Evolutionary conservation across 2,113 vertebrate genomes (phyloP).

Genomic region (Nyctibius bracteatus): DNA sequence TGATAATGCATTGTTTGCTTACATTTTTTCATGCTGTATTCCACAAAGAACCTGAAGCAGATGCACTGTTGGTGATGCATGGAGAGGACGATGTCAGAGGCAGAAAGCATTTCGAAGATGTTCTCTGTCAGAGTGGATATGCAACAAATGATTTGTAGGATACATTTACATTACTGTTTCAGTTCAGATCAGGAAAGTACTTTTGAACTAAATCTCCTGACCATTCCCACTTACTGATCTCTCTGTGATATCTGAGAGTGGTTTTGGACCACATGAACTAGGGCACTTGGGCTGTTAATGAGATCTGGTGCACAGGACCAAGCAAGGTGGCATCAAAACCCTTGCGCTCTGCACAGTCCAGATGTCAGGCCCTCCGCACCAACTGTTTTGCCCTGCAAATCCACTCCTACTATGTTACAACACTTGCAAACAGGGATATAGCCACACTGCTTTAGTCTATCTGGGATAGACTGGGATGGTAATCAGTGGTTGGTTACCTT

Average conservation of each 20-base stretch:
- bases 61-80: neutral
- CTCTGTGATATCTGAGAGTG: neutral
- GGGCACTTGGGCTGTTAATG: neutral
- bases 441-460: neutral
- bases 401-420: neutral
- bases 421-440: neutral
- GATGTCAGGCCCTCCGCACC: neutral
- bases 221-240: neutral
- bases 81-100: neutral
- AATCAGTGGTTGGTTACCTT: neutral
- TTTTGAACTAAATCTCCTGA: neutral
- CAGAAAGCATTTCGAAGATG: neutral
- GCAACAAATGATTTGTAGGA: neutral
- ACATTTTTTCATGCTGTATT: neutral
- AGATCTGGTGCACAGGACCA: accelerated
- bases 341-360: neutral
- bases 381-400: neutral
- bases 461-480: neutral
- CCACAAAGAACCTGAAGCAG: neutral
- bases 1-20: neutral
- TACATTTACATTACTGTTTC: neutral
- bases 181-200: neutral
- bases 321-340: neutral
- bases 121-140: neutral
- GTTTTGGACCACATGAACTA: neutral